These are phyloP conservation scores for Cyclargus thomasi DNA, from an alignment of 1,140 invertebrate species.

Conservation along the genomic window DNA sequence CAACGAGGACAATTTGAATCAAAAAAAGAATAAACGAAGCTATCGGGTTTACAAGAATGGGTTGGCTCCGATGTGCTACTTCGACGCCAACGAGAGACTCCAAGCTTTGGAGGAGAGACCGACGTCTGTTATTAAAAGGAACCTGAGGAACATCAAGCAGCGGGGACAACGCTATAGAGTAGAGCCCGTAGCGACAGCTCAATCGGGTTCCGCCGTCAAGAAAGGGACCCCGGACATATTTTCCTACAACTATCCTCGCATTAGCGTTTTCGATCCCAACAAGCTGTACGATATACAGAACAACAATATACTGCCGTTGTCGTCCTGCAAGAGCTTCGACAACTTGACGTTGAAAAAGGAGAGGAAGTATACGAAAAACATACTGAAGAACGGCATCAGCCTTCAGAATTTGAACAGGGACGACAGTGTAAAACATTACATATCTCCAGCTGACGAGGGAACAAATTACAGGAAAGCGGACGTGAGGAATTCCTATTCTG, in stretches of 20 bases:
- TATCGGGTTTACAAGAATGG: constrained; percentile 72
- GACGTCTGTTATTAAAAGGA: constrained; percentile 61
- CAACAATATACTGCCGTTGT: constrained; percentile 51
- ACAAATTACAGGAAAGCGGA: constrained; percentile 39
- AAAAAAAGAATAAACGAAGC: constrained; percentile 71
- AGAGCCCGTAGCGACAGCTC: constrained; percentile 25
- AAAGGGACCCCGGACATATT: constrained; percentile 42
- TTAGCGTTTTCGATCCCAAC: constrained; percentile 53
- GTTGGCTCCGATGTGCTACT: constrained; percentile 41
- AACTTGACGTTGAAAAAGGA: constrained; percentile 51
- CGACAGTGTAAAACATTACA: constrained; percentile 53
- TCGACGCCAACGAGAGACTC: constrained; percentile 47
- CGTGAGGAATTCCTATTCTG: constrained; percentile 57
- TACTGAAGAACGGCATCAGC: constrained; percentile 53
- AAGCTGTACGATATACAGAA: constrained; percentile 61
- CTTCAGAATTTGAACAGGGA: constrained; percentile 61
- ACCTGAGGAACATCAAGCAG: constrained; percentile 65
- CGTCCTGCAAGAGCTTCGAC: constrained; percentile 65
- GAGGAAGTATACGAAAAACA: constrained; percentile 36
- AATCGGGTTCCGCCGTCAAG: constrained; percentile 23
- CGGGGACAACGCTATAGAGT: constrained; percentile 49
- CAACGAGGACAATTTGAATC: constrained; percentile 69
- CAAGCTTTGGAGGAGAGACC: constrained; percentile 55
- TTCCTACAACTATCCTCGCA: constrained; percentile 45
- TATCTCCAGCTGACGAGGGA: constrained; percentile 47